Base-by-base conservation (phyloP, 2,797 vertebrate species). In the Ctenopoma multispine region DNA sequence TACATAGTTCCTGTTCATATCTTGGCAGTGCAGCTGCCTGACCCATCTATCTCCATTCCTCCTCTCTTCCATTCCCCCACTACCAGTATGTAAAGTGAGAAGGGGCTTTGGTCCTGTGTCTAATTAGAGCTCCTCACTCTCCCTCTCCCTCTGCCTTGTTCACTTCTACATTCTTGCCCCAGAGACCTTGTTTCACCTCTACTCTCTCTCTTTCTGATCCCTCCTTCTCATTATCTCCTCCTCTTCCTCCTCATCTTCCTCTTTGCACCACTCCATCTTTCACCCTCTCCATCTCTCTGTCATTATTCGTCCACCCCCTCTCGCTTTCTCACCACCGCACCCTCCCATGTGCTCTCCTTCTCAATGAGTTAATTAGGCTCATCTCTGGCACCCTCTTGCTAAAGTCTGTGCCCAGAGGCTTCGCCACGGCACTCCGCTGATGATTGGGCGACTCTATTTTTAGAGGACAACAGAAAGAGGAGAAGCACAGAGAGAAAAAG, bases 291-390 rank as follows among this genome's bases (percentile, higher is more conserved):
- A 63, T 72, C 72, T 74, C 74, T 77, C 81, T 80, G 81, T 87
- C 88, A 83, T 80, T 86, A 79, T 62, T 82, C 72, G 66, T 64
- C 79, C 63, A 65, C 69, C 62, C 23, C 69, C 41, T 41, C 63
- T 55, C 41, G 65, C 57, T 53, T 48, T 59, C 58, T 55, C 66
- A 21, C 36, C 47, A n/a, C 53, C 58, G 13, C 72, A 43, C 41
- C 55, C 60, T 70, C 76, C 34, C 48, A 61, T 36, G 24, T 79
- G 71, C 77, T 78, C 77, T 78, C 69, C 81, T 80, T 69, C 85
- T 87, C 91, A 89, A 91, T 92, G 92, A 94, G 91, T 91, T 95
- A 94, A 95, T 94, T 95, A 90, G 94, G 91, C 90, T 84, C 82
- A 84, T 80, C 88, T 91, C 89, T 86, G 68, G 68, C 86, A 90